Base-by-base conservation (phyloP, 2,113 vertebrate species). In the Bubo scandiacus region DNA sequence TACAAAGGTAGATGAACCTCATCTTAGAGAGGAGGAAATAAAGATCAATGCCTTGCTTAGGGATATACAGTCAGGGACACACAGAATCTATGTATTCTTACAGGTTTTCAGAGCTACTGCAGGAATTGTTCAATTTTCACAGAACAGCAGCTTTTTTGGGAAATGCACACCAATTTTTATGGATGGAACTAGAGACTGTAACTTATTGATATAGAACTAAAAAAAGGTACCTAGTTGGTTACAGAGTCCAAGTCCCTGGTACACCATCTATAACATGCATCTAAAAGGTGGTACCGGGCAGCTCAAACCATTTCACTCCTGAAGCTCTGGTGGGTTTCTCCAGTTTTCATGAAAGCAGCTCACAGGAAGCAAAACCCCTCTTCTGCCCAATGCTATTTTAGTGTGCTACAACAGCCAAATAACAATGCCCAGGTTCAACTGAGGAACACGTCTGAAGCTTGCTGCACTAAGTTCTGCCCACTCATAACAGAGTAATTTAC, bases 401-500 rank as follows among this genome's bases (percentile, higher is more conserved):
- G 40, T 22, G 17, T 42, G 49, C 27, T 19, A 68, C 43, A 47
- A 54, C n/a, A 67, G 40, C 23, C 49, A 77, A 77, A 8, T 19
- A 80, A 27, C 20, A 26, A 30, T 10, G 70, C 25, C 54, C 10
- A 55, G 38, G 54, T 27, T 22, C 70, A n/a, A 40, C 54, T 9
- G 9, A 65, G 40, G 45, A 90, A 80, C 45, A 65, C 4, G 1
- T 18, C 36, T 22, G 11, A 54, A 34, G 10, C 36, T 43, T 29
- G 16, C 40, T 34, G 27, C 42, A 36, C 22, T 26, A 47, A 27
- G 17, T 38, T 83, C 47, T 58, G 57, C 47, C 42, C 45, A 38
- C 14, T 11, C 0, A 0, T 29, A 47, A 52, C 0, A 30, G 13
- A 66, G 36, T 55, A 10, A 23, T 15, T 34, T 30, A 34, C 21